Conservation (phyloP, 2,113 vertebrate genomes). For the Glaucidium brasilianum region DNA sequence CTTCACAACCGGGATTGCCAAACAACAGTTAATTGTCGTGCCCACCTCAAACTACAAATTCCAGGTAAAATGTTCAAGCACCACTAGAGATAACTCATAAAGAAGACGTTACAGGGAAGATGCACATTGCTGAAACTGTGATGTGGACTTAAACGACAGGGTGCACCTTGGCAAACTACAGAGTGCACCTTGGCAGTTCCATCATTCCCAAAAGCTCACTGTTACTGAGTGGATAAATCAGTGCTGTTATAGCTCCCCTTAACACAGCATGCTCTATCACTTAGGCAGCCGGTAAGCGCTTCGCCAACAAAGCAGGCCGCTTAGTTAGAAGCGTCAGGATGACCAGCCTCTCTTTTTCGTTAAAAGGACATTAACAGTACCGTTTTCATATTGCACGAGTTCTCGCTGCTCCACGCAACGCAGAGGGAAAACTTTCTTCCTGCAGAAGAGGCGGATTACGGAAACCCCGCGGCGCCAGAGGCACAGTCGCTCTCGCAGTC, state of each 20-base stretch:
- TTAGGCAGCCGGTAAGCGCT: accelerated
- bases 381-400: constrained; percentile 27
- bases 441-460: neutral
- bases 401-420: neutral
- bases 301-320: neutral
- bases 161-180: neutral
- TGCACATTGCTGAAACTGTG: accelerated
- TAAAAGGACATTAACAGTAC: neutral
- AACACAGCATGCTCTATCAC: accelerated
- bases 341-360: neutral
- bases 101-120: accelerated
- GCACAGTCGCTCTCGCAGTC: too few relatives aligned
- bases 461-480: neutral
- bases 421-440: neutral
- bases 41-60: neutral
- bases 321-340: accelerated
- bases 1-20: accelerated
- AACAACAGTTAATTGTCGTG: accelerated
- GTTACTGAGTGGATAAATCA: accelerated
- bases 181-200: accelerated
- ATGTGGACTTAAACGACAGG: accelerated
- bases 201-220: accelerated
- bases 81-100: neutral
- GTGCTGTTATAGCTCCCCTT: accelerated
- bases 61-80: too few relatives aligned